These are phyloP conservation scores for Abramis brama DNA, from an alignment of 2,113 vertebrate genomes.

Conservation along the genomic window DNA sequence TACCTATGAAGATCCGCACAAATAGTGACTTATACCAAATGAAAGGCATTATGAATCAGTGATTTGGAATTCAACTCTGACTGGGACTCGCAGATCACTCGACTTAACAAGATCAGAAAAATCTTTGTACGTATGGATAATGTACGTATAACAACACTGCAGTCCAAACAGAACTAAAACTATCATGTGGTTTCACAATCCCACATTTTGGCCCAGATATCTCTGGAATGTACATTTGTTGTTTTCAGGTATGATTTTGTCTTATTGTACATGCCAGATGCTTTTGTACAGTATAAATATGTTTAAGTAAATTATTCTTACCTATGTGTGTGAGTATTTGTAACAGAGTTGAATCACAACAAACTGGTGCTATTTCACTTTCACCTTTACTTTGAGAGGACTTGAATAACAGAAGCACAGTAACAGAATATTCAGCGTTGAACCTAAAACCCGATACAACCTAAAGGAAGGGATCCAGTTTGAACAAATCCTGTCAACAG, in stretches of 20 bases:
- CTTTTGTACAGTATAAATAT: constrained; percentile 55
- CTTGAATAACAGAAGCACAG: constrained; percentile 39
- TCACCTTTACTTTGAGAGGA: constrained; percentile 33
- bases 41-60: constrained; percentile 22
- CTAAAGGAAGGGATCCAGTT: constrained; percentile 12
- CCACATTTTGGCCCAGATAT: constrained; percentile 29
- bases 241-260: constrained; percentile 54
- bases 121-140: background rate
- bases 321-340: constrained; percentile 44
- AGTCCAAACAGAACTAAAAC: constrained; percentile 6
- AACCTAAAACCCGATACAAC: constrained; percentile 10
- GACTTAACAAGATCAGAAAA: background rate
- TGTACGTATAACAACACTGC: background rate
- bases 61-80: constrained; percentile 6
- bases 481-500: constrained; percentile 5
- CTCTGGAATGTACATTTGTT: constrained; percentile 38
- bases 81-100: background rate
- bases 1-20: constrained; percentile 51
- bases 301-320: constrained; percentile 60
- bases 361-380: constrained; percentile 52
- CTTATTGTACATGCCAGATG: constrained; percentile 56
- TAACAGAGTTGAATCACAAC: constrained; percentile 56
- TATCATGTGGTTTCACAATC: constrained; percentile 14
- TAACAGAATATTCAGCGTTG: background rate
- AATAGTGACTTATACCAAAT: constrained; percentile 15